Base-by-base conservation (phyloP, 2,797 vertebrate species). In the Decapterus maruadsi region DNA sequence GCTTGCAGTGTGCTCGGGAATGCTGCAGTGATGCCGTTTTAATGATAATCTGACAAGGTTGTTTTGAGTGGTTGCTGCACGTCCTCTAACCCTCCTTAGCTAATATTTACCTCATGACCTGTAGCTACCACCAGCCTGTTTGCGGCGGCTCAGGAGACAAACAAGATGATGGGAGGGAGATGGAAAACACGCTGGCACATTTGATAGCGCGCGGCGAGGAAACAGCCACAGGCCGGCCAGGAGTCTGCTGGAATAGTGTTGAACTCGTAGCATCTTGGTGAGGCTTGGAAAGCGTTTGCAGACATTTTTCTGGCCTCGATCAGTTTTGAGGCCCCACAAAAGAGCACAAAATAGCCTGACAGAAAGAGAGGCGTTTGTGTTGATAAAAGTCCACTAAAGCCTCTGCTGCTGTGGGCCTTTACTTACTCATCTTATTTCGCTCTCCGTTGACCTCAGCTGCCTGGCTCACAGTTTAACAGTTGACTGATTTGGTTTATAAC, bases 91-190 rank as follows among this genome's bases (percentile, higher is more conserved):
- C 81, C 81, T 81, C 80, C 81, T 89, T 64, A 17, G 90, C 89
- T 93, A 92, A 93, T 90, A 90, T 94, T 93, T 92, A 89, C 85
- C 90, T 89, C 88, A 71, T 91, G 92, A 93, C 89, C 92, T 59
- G 75, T 60, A 77, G 86, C 80, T 64, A 69, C 51, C 67, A 16
- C 80, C 80, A 16, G 88, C 26, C 81, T 83, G 84, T 89, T 88
- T 90, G 86, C 86, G 64, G 85, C 86, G 54, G 85, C 79, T 61
- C 72, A 13, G 78, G 79, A 90, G 87, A 83, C 87, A 91, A 92
- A 90, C 82, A 93, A 70, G 77, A 78, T 19, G 75, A 83, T 59
- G 83, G 74, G 65, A 70, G 40, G 31, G 67, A 70, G 60, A 56
- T 8, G 43, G 72, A 68, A 79, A 77, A 85, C 78, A 74, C 48